Conservation (phyloP, 2,113 vertebrate genomes). For the Calyptomena viridis region DNA sequence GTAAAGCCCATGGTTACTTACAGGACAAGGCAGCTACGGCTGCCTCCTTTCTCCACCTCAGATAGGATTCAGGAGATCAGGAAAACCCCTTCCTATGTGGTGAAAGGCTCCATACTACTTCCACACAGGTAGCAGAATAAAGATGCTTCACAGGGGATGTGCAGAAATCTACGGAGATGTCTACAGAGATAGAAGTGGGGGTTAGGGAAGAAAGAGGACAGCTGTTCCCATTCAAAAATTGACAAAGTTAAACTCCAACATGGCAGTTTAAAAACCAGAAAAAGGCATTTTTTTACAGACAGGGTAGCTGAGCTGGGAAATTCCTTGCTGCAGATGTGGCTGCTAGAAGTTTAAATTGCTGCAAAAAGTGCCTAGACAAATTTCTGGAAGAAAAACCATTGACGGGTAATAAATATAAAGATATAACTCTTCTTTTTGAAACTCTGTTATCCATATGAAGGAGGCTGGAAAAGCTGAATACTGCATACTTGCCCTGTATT, state of each 20-base stretch:
- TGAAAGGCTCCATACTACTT: neutral
- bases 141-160: neutral
- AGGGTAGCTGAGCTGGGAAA: neutral
- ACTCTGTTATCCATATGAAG: neutral
- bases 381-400: neutral
- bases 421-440: neutral
- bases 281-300: neutral
- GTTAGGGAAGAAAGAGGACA: neutral
- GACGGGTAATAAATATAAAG: neutral
- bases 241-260: neutral
- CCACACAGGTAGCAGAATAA: neutral
- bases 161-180: neutral
- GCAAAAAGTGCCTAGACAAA: neutral
- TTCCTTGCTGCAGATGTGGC: slow-evolving; percentile 1
- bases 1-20: neutral
- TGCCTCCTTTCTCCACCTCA: neutral
- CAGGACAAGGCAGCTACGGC: neutral
- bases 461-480: neutral
- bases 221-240: neutral
- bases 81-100: neutral
- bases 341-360: neutral
- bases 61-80: neutral
- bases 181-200: neutral
- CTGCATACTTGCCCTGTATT: neutral
- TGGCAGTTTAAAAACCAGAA: neutral